Evolutionary conservation across 1,140 invertebrate genomes (phyloP).

Genomic region (Probaryconus sp.): DNA sequence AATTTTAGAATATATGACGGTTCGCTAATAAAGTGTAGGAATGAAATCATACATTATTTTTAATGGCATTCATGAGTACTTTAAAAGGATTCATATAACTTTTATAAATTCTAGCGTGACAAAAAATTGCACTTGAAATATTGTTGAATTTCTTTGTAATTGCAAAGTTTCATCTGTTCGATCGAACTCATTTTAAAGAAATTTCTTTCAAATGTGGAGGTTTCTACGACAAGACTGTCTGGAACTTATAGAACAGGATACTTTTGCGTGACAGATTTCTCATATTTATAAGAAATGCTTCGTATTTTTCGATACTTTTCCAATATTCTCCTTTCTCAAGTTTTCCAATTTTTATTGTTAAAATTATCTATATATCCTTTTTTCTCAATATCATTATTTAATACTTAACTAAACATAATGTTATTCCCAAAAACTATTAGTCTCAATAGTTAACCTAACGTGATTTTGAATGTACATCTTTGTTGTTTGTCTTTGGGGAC

Average conservation of each 20-base stretch:
- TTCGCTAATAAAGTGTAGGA: no score
- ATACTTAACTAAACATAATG: no score
- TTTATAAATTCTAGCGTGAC: conserved; percentile 10
- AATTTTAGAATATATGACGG: no score
- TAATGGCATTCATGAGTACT: background rate
- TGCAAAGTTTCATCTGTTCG: conserved; percentile 20
- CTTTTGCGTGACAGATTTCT: conserved; percentile 20
- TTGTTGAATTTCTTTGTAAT: conserved; percentile 30
- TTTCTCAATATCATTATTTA: background rate
- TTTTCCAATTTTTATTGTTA: background rate
- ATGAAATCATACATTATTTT: no score
- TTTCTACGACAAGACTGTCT: conserved; percentile 6
- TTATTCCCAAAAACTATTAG: no score
- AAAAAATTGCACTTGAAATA: conserved; percentile 15
- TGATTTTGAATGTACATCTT: no score
- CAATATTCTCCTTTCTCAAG: conserved; percentile 14
- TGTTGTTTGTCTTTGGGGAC: background rate
- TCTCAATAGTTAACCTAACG: no score
- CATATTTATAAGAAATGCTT: conserved; percentile 8
- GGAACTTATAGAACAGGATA: conserved; percentile 16
- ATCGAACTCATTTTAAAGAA: conserved; percentile 26
- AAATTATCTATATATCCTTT: conserved; percentile 1
- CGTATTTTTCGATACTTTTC: conserved; percentile 25
- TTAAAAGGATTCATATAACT: conserved; percentile 3
- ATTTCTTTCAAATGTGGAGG: conserved; percentile 23